These are phyloP conservation scores for Antechinus stuartii DNA, from an alignment of 2,113 vertebrate species.

Conservation along the genomic window DNA sequence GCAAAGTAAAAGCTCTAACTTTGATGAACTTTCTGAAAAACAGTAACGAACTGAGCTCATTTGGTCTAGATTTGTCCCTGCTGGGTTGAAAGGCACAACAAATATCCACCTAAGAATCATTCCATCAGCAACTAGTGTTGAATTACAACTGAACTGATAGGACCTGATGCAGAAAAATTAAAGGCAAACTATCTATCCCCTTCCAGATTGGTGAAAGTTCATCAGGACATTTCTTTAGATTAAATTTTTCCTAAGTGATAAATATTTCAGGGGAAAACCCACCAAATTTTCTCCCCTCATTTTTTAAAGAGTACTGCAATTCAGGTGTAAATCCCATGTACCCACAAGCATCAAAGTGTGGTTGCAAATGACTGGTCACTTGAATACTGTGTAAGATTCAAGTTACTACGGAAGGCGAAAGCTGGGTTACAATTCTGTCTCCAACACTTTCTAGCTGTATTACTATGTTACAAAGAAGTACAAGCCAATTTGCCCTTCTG, in stretches of 20 bases:
- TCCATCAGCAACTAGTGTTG: background rate
- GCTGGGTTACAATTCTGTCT: background rate
- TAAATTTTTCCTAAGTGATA: background rate
- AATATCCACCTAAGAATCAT: slow-evolving; percentile 1
- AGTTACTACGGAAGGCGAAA: background rate
- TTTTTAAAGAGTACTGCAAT: background rate
- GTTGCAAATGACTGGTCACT: rapidly evolving
- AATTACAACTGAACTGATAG: background rate
- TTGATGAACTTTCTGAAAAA: slow-evolving; percentile 35
- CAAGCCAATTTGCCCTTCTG: background rate
- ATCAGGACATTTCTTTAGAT: background rate
- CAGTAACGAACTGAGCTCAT: background rate
- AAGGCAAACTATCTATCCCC: background rate
- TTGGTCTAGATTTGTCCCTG: background rate
- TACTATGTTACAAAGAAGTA: background rate
- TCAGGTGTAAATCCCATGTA: background rate
- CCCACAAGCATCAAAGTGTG: background rate
- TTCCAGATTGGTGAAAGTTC: background rate
- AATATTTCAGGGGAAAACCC: background rate
- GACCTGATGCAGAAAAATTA: background rate
- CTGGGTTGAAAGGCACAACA: background rate
- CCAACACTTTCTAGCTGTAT: background rate
- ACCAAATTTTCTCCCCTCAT: background rate
- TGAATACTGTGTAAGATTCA: background rate
- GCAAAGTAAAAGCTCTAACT: slow-evolving; percentile 38